These are phyloP conservation scores for Drosophila kikkawai DNA, from an alignment of 1,140 invertebrate genomes.

Conservation along the genomic window DNA sequence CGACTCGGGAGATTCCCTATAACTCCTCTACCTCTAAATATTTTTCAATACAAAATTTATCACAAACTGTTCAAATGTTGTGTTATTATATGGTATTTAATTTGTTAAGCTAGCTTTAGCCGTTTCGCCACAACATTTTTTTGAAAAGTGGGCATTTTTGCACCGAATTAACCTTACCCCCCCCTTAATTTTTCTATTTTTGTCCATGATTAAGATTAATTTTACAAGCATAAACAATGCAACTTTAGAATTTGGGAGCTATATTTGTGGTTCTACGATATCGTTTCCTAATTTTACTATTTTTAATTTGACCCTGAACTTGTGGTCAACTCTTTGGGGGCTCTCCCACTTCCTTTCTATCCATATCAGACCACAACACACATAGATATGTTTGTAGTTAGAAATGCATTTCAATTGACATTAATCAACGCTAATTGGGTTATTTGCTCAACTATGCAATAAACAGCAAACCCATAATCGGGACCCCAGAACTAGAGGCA, in stretches of 20 bases:
- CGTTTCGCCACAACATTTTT: no score
- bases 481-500: conserved; percentile 31
- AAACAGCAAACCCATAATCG: conserved; percentile 72
- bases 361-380: conserved; percentile 1
- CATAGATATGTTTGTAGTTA: conserved; percentile 16
- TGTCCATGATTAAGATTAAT: not conserved
- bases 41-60: no score
- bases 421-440: conserved; percentile 82
- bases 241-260: not conserved
- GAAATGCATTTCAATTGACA: conserved; percentile 81
- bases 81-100: no score
- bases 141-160: no score
- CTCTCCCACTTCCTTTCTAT: not conserved
- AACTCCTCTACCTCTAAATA: no score
- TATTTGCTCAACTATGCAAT: conserved; percentile 75
- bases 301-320: conserved; percentile 47
- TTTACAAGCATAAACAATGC: not conserved
- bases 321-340: conserved; percentile 15
- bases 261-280: not conserved
- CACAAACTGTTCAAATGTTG: no score
- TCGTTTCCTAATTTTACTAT: not conserved
- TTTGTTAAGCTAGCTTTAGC: no score
- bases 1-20: no score
- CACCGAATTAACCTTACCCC: no score
- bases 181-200: not conserved